Evolutionary conservation across 1,140 invertebrate genomes (phyloP), one percentile per base, ranked within the genome.

Genomic region (Diabrotica virgifera): DNA sequence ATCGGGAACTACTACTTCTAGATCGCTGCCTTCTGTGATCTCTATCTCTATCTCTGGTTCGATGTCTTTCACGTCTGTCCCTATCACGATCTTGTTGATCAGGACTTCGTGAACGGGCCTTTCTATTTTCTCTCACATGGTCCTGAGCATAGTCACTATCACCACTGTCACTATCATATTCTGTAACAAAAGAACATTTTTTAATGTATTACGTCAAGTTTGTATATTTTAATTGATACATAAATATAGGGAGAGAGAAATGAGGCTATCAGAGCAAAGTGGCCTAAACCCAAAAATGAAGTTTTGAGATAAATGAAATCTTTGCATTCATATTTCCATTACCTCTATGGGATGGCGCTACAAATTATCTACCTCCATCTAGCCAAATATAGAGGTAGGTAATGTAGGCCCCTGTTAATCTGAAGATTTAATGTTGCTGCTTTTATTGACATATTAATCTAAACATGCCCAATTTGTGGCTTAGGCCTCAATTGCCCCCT

Each of bases 131-230:
- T 63, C 8, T 64, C 61, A 9, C 65, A n/a, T 36, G 40, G n/a
- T 46, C 40, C 40, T 46, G 40, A 46, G 8, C 59, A 46, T 13
- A 14, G 11, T 59, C 13, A 13, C 57, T 37, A 62, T 70, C 65
- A 35, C 73, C 74, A 36, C 70, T 66, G 61, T 74, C 76, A 66
- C 73, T 77, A 52, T 73, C 74, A 53, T 73, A 72, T 51, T 77
- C 75, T 52, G 72, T 74, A 69, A 36, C 5, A 40, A 66, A 64
- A 64, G 59, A 52, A 62, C 6, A 46, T 46, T n/a, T 46, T 46
- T 46, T 46, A 46, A n/a, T 10, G 8, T 6, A 46, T 3, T 5
- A 46, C 4, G 0, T 10, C 8, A 46, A 10, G 6, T 10, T 46
- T 5, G 40, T n/a, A 46, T 46, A 46, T 6, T 46, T 46, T 46